Evolutionary conservation across 1,140 invertebrate species (phyloP).

Genomic region (Leptinotarsa undecemlineata): DNA sequence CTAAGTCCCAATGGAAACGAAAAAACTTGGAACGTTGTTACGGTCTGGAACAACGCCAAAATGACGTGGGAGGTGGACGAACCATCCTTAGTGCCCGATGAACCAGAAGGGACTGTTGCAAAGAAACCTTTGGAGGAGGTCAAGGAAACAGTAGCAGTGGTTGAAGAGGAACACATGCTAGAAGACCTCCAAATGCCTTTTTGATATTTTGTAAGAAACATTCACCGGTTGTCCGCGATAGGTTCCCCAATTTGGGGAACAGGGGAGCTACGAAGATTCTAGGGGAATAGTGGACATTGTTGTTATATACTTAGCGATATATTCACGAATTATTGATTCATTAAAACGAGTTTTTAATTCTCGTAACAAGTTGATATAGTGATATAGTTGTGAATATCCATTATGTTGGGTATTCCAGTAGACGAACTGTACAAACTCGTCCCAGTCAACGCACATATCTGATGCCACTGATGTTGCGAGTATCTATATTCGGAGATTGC

Average conservation of each 20-base stretch:
- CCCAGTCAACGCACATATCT: too few relatives aligned
- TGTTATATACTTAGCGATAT: too few relatives aligned
- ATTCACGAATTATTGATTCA: too few relatives aligned
- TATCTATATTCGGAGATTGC: too few relatives aligned
- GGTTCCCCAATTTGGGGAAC: slow-evolving; percentile 87
- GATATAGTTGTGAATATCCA: too few relatives aligned
- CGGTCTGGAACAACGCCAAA: slow-evolving; percentile 35
- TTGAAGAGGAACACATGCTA: slow-evolving; percentile 66
- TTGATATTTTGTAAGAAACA: slow-evolving; percentile 93
- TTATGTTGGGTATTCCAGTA: too few relatives aligned
- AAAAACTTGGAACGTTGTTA: too few relatives aligned
- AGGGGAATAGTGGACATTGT: slow-evolving; percentile 91
- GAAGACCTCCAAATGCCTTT: slow-evolving; percentile 94
- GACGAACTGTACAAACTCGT: too few relatives aligned
- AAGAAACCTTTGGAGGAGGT: background rate
- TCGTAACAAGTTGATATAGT: too few relatives aligned
- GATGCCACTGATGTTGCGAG: too few relatives aligned
- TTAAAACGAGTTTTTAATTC: too few relatives aligned
- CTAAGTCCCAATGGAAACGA: slow-evolving; percentile 19
- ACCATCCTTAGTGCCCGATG: background rate
- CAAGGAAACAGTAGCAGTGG: slow-evolving; percentile 10
- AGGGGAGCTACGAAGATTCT: slow-evolving; percentile 89
- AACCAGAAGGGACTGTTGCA: background rate
- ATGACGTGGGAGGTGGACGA: slow-evolving; percentile 37
- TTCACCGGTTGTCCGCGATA: slow-evolving; percentile 80